A percentile compares a stretch with the other conserved stretches of the same genome.
phyloP scores from a whole-genome alignment of 2,113 vertebrate species.

The Corythoichthys haematopterus region DNA sequence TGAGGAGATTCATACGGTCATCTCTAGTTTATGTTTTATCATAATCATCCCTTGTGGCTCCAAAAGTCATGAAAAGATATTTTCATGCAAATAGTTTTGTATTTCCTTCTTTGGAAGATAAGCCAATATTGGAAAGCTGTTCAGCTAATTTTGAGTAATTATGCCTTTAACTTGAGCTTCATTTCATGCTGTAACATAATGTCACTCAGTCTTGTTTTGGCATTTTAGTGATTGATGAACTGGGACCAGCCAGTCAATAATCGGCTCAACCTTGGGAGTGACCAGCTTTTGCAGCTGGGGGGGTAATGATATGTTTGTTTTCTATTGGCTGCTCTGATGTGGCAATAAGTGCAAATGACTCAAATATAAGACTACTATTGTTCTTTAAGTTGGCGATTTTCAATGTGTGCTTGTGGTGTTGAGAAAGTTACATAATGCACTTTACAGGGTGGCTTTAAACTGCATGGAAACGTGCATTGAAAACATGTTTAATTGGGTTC shows the following conservation, averaged over 20 bases:
- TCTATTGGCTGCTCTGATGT: constrained; percentile 65
- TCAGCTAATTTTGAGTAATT: neutral
- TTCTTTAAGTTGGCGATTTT: constrained; percentile 14
- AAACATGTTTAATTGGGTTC: constrained; percentile 25
- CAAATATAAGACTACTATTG: constrained; percentile 42
- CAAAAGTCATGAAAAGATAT: neutral
- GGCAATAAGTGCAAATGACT: constrained; percentile 71
- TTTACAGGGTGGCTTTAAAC: constrained; percentile 13
- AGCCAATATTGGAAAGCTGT: neutral
- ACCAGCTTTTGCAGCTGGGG: constrained; percentile 54
- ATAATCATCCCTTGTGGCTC: neutral
- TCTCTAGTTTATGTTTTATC: neutral
- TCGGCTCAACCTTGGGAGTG: constrained; percentile 53
- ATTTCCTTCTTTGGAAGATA: neutral
- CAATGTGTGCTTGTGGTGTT: constrained; percentile 11
- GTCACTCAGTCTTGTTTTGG: constrained; percentile 14
- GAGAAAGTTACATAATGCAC: constrained; percentile 28
- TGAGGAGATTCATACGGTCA: neutral
- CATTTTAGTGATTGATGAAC: constrained; percentile 37
- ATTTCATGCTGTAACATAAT: constrained; percentile 48
- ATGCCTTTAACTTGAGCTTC: neutral
- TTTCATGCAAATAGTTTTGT: too few relatives aligned
- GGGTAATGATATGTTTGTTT: constrained; percentile 69
- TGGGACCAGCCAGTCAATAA: constrained; percentile 56
- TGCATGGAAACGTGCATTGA: constrained; percentile 3